phyloP scores from a whole-genome alignment of 2,888 invertebrate genomes.

The Polietes domitor region DNA sequence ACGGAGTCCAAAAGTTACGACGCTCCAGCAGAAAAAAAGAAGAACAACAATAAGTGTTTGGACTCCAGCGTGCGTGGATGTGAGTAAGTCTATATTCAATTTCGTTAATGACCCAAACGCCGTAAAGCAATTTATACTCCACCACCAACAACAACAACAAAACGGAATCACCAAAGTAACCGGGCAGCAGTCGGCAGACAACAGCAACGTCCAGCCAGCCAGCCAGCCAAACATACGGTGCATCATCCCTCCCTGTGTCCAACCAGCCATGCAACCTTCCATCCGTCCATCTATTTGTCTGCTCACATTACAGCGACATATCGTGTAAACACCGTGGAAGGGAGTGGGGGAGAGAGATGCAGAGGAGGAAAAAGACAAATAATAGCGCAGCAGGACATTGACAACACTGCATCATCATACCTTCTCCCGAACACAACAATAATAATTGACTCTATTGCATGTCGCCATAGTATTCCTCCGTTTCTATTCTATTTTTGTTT shows the following conservation, averaged over 20 bases:
- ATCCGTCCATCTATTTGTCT: constrained; percentile 56
- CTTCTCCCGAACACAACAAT: constrained; percentile 53
- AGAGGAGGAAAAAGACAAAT: constrained; percentile 74
- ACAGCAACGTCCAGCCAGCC: constrained; percentile 52
- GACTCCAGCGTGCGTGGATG: background rate
- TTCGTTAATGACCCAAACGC: constrained; percentile 79
- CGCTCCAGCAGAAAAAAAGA: constrained; percentile 42
- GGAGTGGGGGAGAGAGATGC: background rate
- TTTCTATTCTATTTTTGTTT: constrained; percentile 4
- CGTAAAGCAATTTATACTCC: constrained; percentile 77
- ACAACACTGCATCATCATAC: constrained; percentile 71
- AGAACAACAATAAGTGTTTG: constrained; percentile 46
- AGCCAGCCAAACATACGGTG: constrained; percentile 45
- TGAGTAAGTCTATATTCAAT: constrained; percentile 75
- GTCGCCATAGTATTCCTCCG: constrained; percentile 59
- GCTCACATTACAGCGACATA: constrained; percentile 44
- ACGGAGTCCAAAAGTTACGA: constrained; percentile 54
- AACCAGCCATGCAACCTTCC: constrained; percentile 36
- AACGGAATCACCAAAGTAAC: constrained; percentile 46
- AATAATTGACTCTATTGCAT: constrained; percentile 66
- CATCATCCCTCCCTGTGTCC: constrained; percentile 11
- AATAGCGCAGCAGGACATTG: constrained; percentile 79
- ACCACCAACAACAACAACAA: constrained; percentile 37
- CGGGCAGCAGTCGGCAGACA: constrained; percentile 52
- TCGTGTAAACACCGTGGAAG: constrained; percentile 22